Conservation (phyloP, 1,140 invertebrate genomes). For the Sycophaga agraensis region DNA sequence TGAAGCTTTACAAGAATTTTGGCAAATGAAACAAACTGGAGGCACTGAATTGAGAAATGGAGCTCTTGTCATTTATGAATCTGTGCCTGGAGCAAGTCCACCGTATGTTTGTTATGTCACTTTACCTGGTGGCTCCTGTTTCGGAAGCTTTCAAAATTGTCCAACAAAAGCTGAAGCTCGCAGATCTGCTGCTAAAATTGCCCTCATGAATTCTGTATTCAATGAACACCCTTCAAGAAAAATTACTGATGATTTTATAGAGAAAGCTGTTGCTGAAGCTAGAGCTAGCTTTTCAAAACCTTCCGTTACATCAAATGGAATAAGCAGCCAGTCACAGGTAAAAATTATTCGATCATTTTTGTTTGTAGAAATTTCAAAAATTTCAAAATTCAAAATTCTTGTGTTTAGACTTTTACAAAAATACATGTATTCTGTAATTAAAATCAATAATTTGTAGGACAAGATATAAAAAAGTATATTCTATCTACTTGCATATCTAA, state of each 20-base stretch:
- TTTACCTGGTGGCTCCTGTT: constrained; percentile 91
- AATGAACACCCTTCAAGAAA: constrained; percentile 92
- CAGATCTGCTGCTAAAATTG: constrained; percentile 91
- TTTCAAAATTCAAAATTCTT: background rate
- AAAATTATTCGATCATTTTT: background rate
- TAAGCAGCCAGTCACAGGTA: constrained; percentile 46
- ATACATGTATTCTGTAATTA: too few relatives aligned
- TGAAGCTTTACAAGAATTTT: constrained; percentile 93
- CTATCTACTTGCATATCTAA: too few relatives aligned
- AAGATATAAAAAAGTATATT: too few relatives aligned
- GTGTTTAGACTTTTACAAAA: background rate
- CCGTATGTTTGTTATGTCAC: constrained; percentile 95
- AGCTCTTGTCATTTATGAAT: constrained; percentile 92
- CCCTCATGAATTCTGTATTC: constrained; percentile 95
- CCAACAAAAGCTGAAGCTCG: constrained; percentile 92
- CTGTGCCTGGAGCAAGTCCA: constrained; percentile 83
- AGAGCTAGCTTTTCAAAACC: constrained; percentile 63
- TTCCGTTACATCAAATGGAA: constrained; percentile 52
- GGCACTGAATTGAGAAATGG: constrained; percentile 86
- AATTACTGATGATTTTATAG: constrained; percentile 92
- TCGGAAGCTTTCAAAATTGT: constrained; percentile 94
- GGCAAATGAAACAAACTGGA: constrained; percentile 92
- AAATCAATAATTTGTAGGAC: too few relatives aligned
- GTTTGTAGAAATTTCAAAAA: too few relatives aligned
- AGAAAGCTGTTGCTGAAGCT: constrained; percentile 88